phyloP scores from a whole-genome alignment of 1,140 invertebrate genomes.

The Caligus rogercresseyi region DNA sequence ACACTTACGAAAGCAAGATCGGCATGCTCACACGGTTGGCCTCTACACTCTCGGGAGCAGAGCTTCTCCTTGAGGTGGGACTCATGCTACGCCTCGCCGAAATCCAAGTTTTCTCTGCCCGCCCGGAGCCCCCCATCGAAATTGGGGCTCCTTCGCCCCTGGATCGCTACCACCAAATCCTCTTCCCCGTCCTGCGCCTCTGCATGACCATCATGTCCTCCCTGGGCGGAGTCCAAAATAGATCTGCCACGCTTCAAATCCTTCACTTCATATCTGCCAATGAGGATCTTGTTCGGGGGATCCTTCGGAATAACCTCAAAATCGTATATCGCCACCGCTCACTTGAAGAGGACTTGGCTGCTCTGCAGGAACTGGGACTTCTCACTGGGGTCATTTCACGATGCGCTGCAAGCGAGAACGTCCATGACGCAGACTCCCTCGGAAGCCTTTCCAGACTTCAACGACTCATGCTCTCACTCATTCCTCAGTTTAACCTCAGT shows the following conservation, averaged over 20 bases:
- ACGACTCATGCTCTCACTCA: constrained; percentile 8
- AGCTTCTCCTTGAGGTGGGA: constrained; percentile 12
- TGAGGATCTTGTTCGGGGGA: constrained; percentile 8
- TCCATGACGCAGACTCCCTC: background rate
- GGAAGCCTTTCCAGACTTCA: constrained; percentile 13
- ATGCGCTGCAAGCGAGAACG: background rate
- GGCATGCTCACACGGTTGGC: constrained; percentile 16
- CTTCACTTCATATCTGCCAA: constrained; percentile 12
- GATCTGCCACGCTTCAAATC: constrained; percentile 3
- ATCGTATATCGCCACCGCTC: background rate
- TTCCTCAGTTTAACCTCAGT: constrained; percentile 11
- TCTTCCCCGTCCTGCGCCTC: constrained; percentile 17
- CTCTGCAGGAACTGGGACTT: constrained; percentile 9
- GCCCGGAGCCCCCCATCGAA: constrained; percentile 9
- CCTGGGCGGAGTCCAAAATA: constrained; percentile 9
- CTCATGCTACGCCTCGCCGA: constrained; percentile 14
- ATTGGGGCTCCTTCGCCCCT: background rate
- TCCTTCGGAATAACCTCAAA: background rate
- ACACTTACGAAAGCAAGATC: constrained; percentile 17
- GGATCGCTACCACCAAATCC: constrained; percentile 5
- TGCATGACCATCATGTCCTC: constrained; percentile 2
- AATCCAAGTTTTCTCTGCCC: background rate
- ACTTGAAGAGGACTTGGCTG: background rate
- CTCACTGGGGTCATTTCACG: constrained; percentile 13
- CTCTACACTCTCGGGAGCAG: constrained; percentile 11